These are phyloP conservation scores for Hydractinia symbiolongicarpus DNA, from an alignment of 30 jellyfish, hydroid and myxozoan species.

Conservation along the genomic window DNA sequence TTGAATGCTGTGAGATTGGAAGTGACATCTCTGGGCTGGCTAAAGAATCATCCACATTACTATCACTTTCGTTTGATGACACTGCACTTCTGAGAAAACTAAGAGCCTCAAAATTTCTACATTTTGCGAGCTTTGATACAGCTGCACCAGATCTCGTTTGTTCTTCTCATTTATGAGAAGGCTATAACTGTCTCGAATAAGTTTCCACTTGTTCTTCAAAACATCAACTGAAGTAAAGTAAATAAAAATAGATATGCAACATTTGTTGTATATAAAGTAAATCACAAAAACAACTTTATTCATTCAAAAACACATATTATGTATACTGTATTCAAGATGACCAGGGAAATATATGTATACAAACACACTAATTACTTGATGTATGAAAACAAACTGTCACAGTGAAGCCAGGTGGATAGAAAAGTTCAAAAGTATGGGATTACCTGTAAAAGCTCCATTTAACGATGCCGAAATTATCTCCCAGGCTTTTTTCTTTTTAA, in stretches of 20 bases:
- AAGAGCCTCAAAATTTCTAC: slow-evolving; percentile 27
- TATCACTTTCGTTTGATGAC: slow-evolving; percentile 13
- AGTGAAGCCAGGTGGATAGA: too few species aligned
- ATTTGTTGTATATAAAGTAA: too few species aligned
- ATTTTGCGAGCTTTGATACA: slow-evolving; percentile 24
- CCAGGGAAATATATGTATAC: too few species aligned
- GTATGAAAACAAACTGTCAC: too few species aligned
- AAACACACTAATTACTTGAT: too few species aligned
- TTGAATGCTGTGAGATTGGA: too few species aligned
- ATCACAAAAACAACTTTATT: too few species aligned
- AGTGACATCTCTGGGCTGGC: too few species aligned
- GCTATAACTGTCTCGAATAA: slow-evolving; percentile 18
- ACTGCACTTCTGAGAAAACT: slow-evolving; percentile 23
- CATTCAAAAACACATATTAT: too few species aligned
- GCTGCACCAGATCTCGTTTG: slow-evolving; percentile 38
- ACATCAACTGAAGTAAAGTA: neutral
- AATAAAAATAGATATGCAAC: too few species aligned
- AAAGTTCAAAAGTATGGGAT: too few species aligned
- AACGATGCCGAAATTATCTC: neutral
- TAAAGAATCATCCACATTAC: slow-evolving; percentile 15
- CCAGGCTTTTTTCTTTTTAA: neutral
- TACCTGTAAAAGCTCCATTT: neutral
- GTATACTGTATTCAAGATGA: too few species aligned
- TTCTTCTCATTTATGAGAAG: slow-evolving; percentile 33
- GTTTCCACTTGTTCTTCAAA: slow-evolving; percentile 36